Base-by-base conservation (phyloP, 2,797 vertebrate genomes). In the Avahi laniger region DNA sequence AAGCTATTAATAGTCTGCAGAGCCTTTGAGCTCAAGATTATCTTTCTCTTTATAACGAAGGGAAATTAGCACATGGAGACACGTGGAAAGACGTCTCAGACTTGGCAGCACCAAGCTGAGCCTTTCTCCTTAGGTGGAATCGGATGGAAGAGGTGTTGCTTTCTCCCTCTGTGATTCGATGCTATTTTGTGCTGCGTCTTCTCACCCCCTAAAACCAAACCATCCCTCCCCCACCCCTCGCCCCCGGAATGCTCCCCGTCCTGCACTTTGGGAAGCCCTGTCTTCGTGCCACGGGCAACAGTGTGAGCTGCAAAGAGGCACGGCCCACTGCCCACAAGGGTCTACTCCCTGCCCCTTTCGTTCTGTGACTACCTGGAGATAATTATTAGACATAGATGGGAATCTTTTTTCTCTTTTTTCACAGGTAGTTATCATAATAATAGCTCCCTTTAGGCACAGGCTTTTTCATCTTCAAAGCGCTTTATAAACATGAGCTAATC, bases 391-490 rank as follows among this genome's bases (percentile, higher is more conserved):
- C 72, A 0, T 1, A 78, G 72, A 17, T 89, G 89, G 91, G 95
- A 96, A 95, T 75, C 88, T 78, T 63, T 41, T 13, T 67, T 86
- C 93, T 61, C 89, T 48, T 65, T 96, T 70, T 76, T 95, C 96
- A 97, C 95, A 97, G 92, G 92, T 91, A 93, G 85, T 96, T 95
- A 94, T 26, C 82, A 63, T 95, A 93, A 97, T 89, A 95, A 94
- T 63, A 93, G 75, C 59, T 91, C 79, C 89, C 89, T 33, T 70
- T 61, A 82, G 94, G 91, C 76, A 22, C 17, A 52, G 70, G 94
- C 89, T 82, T 95, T 85, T 91, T 97, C 97, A 96, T 95, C 95
- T 97, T 97, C 97, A 94, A 93, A 97, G 96, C 7, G 0, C 86
- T 79, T 83, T 70, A 85, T 54, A 54, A 93, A 87, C 84, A 75